Evolutionary conservation across 2,113 vertebrate genomes (phyloP).

Genomic region (Nesoenas mayeri): DNA sequence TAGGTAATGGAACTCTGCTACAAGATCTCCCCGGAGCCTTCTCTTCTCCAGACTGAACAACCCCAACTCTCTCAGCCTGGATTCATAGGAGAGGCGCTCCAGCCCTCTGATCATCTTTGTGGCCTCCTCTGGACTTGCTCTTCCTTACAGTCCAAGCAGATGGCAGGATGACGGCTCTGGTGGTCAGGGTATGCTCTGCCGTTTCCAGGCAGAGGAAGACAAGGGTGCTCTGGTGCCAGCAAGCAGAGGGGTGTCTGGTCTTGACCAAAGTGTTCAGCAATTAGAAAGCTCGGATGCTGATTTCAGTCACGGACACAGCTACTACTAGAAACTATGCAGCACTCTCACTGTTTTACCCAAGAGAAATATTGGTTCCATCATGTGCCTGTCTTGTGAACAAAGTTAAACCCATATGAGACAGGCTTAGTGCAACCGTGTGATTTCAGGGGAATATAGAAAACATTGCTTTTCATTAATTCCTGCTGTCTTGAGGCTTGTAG

Average conservation of each 20-base stretch:
- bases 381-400: neutral
- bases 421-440: neutral
- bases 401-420: neutral
- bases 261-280: neutral
- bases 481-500: neutral
- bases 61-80: too few species aligned
- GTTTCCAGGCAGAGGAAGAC: neutral
- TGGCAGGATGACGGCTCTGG: fast-evolving
- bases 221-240: neutral
- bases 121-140: too few species aligned
- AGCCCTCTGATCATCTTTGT: too few species aligned
- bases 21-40: too few species aligned
- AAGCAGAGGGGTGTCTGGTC: neutral
- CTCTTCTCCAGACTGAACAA: too few species aligned
- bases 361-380: neutral
- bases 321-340: neutral
- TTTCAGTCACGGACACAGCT: neutral
- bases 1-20: too few species aligned
- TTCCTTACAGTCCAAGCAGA: neutral
- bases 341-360: fast-evolving
- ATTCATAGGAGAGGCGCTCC: too few species aligned
- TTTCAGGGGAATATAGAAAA: neutral
- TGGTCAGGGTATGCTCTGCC: neutral
- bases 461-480: neutral
- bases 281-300: neutral